These are phyloP conservation scores for Halocaridina rubra DNA, from an alignment of 2,888 invertebrate genomes.

Conservation along the genomic window DNA sequence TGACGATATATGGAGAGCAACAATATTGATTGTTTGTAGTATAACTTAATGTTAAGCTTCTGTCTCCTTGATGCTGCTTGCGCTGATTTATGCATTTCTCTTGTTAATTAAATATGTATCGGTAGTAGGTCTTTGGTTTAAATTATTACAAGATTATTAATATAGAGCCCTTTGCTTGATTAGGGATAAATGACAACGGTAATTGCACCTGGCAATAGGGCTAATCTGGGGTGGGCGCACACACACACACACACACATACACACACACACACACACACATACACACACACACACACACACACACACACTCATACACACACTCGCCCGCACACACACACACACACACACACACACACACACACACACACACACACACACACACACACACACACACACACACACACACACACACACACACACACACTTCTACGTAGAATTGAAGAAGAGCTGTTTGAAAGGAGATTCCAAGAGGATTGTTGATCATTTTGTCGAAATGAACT, in stretches of 20 bases:
- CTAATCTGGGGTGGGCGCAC: background rate
- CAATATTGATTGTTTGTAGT: no score
- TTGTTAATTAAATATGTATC: no score
- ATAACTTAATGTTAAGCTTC: no score
- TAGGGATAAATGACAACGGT: background rate
- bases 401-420: background rate
- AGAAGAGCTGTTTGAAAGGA: no score
- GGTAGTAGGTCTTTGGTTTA: no score
- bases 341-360: background rate
- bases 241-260: background rate
- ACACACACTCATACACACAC: background rate
- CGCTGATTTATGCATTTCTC: no score
- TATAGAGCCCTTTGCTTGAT: no score
- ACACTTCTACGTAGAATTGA: background rate
- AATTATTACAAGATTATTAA: background rate
- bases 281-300: background rate
- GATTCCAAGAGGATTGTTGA: no score
- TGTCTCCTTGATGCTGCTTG: no score
- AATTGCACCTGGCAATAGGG: background rate
- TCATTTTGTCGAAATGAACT: no score
- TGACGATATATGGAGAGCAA: no score
- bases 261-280: background rate
- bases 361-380: slow-evolving; percentile 10
- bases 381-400: slow-evolving; percentile 1
- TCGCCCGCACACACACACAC: background rate